A percentile compares a stretch with the other conserved stretches of the same genome.
These are phyloP conservation scores for Myathropa florea DNA, from an alignment of 2,888 invertebrate genomes.

Conservation along the genomic window DNA sequence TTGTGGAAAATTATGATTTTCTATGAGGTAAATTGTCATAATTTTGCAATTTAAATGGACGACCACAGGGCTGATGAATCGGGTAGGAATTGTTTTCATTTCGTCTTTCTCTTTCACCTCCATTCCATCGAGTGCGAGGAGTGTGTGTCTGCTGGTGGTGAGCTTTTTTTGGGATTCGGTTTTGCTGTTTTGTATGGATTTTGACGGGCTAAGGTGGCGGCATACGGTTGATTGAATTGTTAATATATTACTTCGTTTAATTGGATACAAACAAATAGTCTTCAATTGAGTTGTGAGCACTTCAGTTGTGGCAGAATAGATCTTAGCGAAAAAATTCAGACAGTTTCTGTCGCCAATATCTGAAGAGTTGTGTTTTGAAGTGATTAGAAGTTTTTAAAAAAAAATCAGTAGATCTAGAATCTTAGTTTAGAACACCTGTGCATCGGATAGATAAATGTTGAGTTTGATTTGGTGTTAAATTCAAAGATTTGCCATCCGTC, in stretches of 20 bases:
- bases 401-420: no score
- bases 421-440: no score
- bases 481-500: slow-evolving; percentile 43
- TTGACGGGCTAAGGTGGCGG: slow-evolving; percentile 18
- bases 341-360: slow-evolving; percentile 43
- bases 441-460: slow-evolving; percentile 48
- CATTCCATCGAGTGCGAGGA: background rate
- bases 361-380: slow-evolving; percentile 26
- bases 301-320: slow-evolving; percentile 62
- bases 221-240: slow-evolving; percentile 35
- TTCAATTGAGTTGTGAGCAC: slow-evolving; percentile 55
- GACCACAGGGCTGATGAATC: slow-evolving; percentile 56
- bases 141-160: background rate
- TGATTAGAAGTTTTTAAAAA: no score
- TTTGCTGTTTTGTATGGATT: slow-evolving; percentile 35
- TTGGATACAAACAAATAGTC: slow-evolving; percentile 49
- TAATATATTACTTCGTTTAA: slow-evolving; percentile 57
- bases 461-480: slow-evolving; percentile 54
- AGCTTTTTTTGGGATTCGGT: slow-evolving; percentile 41
- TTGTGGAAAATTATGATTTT: slow-evolving; percentile 67
- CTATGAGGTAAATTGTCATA: slow-evolving; percentile 67
- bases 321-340: background rate
- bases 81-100: slow-evolving; percentile 34
- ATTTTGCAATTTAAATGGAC: slow-evolving; percentile 66
- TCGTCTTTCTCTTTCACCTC: slow-evolving; percentile 78